A percentile compares a stretch with the other conserved stretches of the same genome.
These are phyloP conservation scores for Mylabris sibirica DNA, from an alignment of 2,888 invertebrate genomes.

Conservation along the genomic window DNA sequence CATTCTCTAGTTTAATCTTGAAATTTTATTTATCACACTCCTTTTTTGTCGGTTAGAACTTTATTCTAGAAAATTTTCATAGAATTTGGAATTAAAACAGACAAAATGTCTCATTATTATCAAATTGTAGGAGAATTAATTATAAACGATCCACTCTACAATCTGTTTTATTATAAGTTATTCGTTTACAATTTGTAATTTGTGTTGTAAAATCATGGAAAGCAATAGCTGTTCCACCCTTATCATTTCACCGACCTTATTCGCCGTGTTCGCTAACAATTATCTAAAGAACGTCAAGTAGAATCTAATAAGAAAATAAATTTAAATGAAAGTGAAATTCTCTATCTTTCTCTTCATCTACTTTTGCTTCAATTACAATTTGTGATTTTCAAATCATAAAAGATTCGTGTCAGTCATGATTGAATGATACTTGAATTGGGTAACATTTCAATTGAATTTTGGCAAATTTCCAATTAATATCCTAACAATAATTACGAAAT, in stretches of 20 bases:
- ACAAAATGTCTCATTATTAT: not conserved
- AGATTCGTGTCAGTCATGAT: not conserved
- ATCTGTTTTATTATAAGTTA: not conserved
- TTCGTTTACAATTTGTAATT: not conserved
- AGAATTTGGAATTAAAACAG: not conserved
- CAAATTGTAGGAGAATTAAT: not conserved
- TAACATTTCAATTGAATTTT: not conserved
- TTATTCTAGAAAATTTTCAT: not conserved
- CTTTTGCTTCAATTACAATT: not conserved
- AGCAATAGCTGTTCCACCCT: conserved; percentile 5
- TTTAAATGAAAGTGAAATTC: conserved; percentile 6
- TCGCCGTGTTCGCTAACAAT: not conserved
- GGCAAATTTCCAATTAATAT: conserved; percentile 1
- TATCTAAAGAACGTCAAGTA: not conserved
- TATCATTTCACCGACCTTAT: not conserved
- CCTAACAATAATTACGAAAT: not conserved
- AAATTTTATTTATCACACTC: not conserved
- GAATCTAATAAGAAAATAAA: conserved; percentile 7
- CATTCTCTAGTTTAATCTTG: not conserved
- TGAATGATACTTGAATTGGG: not conserved
- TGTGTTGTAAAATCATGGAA: not conserved
- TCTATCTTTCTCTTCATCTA: not conserved
- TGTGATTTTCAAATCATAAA: not conserved
- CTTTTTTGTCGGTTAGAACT: not conserved
- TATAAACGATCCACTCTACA: not conserved